Conservation (phyloP, 35 echinoderm and acorn worm genomes). For the Apostichopus californicus region DNA sequence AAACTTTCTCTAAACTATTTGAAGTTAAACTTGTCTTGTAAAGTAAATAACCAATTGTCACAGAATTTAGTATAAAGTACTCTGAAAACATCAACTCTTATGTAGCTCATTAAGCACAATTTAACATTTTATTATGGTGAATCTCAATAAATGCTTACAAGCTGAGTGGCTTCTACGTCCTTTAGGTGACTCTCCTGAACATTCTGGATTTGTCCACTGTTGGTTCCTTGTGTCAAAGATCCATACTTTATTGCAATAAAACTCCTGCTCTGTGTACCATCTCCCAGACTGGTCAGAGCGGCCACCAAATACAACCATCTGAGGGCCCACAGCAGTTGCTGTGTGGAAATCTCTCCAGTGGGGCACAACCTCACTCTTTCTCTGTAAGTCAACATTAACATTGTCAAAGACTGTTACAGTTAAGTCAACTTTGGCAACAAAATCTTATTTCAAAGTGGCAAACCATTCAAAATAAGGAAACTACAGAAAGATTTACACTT, state of each 20-base stretch:
- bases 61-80: too few species aligned
- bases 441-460: too few species aligned
- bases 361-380: conserved; percentile 45
- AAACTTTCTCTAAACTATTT: too few species aligned
- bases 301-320: conserved; percentile 95
- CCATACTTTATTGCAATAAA: conserved; percentile 89
- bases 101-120: neutral
- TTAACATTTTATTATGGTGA: neutral
- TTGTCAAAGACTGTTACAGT: too few species aligned
- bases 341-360: conserved; percentile 95
- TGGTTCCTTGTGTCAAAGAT: conserved; percentile 85
- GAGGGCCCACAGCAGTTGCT: conserved; percentile 63
- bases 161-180: conserved; percentile 92
- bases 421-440: too few species aligned
- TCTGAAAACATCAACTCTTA: too few species aligned
- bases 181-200: conserved; percentile 52
- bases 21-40: too few species aligned
- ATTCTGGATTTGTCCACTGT: conserved; percentile 59
- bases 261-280: conserved; percentile 79
- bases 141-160: conserved; percentile 63
- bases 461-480: too few species aligned
- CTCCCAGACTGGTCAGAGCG: conserved; percentile 78
- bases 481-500: too few species aligned
- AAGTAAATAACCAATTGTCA: too few species aligned
- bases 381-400: conserved; percentile 9